Percentiles rank a stretch among this genome's conserved stretches.
phyloP scores from a whole-genome alignment of 1,140 invertebrate species.

The Brachystomella parvula region DNA sequence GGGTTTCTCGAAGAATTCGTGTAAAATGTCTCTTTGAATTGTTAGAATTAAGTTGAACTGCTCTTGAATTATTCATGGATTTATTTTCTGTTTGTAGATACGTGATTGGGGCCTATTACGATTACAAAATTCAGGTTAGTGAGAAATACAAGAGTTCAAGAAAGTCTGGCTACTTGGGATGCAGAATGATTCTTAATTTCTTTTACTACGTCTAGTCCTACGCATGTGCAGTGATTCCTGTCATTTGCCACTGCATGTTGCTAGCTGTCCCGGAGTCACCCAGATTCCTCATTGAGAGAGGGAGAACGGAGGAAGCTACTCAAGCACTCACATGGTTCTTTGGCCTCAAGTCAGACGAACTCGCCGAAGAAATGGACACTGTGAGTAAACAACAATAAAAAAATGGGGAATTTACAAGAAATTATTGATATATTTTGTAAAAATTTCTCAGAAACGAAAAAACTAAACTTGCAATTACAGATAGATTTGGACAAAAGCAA shows the following conservation, averaged over 20 bases:
- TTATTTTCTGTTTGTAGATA: conserved; percentile 14
- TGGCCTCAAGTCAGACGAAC: neutral
- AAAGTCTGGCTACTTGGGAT: conserved; percentile 38
- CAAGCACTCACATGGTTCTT: conserved; percentile 53
- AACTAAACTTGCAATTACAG: too few relatives aligned
- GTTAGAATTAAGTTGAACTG: neutral
- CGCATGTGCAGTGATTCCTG: conserved; percentile 52
- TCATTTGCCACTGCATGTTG: conserved; percentile 53
- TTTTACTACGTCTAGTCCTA: conserved; percentile 49
- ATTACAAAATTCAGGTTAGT: conserved; percentile 29
- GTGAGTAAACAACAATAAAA: neutral
- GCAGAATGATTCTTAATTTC: neutral
- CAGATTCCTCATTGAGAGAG: conserved; percentile 43
- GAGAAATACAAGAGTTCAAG: conserved; percentile 40
- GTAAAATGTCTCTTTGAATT: conserved; percentile 32
- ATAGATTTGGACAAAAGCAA: too few relatives aligned
- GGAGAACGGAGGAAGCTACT: conserved; percentile 54
- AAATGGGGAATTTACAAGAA: neutral
- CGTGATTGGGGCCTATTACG: conserved; percentile 15
- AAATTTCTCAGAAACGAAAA: too few relatives aligned
- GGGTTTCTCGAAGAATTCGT: too few relatives aligned
- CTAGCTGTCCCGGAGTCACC: conserved; percentile 55
- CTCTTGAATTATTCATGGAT: neutral
- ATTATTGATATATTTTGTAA: too few relatives aligned
- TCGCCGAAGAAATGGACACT: neutral